phyloP scores from a whole-genome alignment of 1,140 invertebrate genomes.

The Episyrphus balteatus region DNA sequence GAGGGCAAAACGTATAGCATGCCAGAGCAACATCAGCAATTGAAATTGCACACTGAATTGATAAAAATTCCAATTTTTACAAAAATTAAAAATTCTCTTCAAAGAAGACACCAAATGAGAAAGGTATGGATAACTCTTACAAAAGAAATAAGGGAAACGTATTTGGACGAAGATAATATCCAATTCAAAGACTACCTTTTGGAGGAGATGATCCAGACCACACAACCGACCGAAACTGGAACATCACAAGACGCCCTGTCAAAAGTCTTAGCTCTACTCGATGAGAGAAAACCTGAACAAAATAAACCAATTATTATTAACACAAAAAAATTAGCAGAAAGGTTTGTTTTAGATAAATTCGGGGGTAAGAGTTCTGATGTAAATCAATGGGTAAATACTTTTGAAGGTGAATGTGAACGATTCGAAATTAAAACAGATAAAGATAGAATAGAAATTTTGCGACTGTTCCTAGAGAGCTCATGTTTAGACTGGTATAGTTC shows the following conservation, averaged over 20 bases:
- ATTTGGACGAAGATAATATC: background rate
- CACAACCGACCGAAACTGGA: background rate
- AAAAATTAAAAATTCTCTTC: too few relatives aligned
- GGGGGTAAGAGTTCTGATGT: too few relatives aligned
- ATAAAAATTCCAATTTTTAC: background rate
- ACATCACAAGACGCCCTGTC: background rate
- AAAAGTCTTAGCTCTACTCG: background rate
- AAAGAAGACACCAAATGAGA: background rate
- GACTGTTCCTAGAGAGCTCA: constrained; percentile 21
- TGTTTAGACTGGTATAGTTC: constrained; percentile 25
- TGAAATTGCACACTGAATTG: background rate
- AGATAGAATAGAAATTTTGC: constrained; percentile 9
- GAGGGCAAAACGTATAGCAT: background rate
- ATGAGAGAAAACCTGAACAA: background rate
- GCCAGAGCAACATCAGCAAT: background rate
- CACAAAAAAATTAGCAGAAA: background rate
- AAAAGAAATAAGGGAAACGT: background rate
- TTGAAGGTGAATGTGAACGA: constrained; percentile 9
- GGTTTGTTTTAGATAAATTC: background rate
- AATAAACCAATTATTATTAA: too few relatives aligned
- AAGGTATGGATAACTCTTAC: background rate
- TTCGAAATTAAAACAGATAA: constrained; percentile 6
- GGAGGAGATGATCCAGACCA: too few relatives aligned
- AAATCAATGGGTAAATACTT: too few relatives aligned
- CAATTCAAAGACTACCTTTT: background rate